Evolutionary conservation across 2,888 invertebrate genomes (phyloP), one percentile per base, ranked within the genome.

Genomic region (Thera britannica): DNA sequence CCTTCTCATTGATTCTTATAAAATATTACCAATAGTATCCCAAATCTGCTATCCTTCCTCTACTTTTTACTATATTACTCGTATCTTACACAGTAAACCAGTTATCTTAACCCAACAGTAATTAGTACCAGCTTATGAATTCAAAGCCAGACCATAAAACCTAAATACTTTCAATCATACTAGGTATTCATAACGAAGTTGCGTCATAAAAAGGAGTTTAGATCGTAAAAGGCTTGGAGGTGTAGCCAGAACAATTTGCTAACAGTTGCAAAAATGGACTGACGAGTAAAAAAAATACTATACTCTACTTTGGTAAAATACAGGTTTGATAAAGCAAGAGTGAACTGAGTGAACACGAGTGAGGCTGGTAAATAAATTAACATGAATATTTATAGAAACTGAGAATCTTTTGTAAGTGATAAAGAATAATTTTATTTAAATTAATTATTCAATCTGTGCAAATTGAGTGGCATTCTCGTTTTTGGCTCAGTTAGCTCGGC

Each of bases 101-200:
- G 68, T 68, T 64, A 52, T 64, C 62, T 67, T 59, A 63, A 67
- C 63, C 58, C 58, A 60, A 60, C 58, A 48, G 64, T 68, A 68
- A 68, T 68, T 64, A 68, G 68, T 64, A 64, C 57, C n/a, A 48
- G 46, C 6, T 52, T 38, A 54, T 65, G 38, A 35, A 57, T 62
- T 51, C 58, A 57, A 54, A 55, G 55, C 49, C 59, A 55, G 59
- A 56, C 54, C 65, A 55, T 54, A 64, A 64, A 65, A 35, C 35
- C 12, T 54, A 9, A 54, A 49, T 9, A 36, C 36, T 55, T 58
- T 51, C 6, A 44, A 64, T 64, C 57, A 44, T 64, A 52, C 44
- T 60, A 36, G n/a, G 44, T 46, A 46, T 9, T 64, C 46, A 58
- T 64, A 65, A 11, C 11, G 49, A 12, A 56, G 59, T 63, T 58